Evolutionary conservation across 2,113 vertebrate genomes (phyloP).

Genomic region (Scartelaos histophorus): DNA sequence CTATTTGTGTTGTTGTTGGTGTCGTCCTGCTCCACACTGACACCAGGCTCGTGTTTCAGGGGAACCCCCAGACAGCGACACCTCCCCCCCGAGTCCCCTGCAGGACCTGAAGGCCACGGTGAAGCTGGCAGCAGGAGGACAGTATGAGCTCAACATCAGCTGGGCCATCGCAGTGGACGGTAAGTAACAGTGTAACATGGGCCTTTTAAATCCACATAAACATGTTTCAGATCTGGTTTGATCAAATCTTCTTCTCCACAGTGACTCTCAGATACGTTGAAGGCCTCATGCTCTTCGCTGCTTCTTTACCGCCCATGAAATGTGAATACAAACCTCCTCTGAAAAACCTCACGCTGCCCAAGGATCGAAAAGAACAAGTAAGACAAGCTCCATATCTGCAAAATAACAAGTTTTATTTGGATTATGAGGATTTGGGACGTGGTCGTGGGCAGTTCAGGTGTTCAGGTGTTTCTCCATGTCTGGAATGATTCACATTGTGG

Average conservation of each 20-base stretch:
- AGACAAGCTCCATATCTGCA: not conserved
- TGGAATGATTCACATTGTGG: no score
- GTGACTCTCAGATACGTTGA: conserved; percentile 40
- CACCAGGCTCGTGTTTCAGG: not conserved
- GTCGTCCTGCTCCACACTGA: not conserved
- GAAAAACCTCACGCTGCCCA: not conserved
- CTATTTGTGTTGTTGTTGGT: no score
- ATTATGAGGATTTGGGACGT: no score
- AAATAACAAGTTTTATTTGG: no score
- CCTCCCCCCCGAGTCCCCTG: conserved; percentile 58
- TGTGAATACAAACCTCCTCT: conserved; percentile 57
- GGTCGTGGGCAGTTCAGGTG: no score
- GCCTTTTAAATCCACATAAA: no score
- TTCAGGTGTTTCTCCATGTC: no score
- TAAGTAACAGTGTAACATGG: conserved; percentile 38
- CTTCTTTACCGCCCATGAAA: no score
- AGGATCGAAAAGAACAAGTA: not conserved
- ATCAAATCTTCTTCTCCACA: conserved; percentile 29
- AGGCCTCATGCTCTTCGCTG: conserved; percentile 18
- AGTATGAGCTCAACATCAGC: conserved; percentile 70
- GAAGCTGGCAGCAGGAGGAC: not conserved
- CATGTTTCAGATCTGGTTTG: no score
- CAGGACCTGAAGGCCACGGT: conserved; percentile 37
- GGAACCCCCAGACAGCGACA: rapidly evolving
- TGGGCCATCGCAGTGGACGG: conserved; percentile 79